phyloP scores from a whole-genome alignment of 1,140 invertebrate species.

The Coenobita brevimanus region DNA sequence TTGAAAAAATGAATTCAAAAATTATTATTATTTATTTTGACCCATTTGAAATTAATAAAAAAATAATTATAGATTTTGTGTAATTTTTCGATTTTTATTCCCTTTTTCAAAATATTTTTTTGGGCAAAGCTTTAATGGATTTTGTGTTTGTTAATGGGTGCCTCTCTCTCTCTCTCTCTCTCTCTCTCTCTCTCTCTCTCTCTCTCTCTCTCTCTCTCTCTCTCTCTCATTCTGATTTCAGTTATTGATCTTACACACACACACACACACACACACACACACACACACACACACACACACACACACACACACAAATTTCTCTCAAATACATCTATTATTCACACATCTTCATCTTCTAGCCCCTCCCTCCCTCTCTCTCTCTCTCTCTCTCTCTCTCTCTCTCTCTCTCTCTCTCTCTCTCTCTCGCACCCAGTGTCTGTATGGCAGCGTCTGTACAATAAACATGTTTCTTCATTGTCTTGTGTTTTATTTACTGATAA shows the following conservation, averaged over 20 bases:
- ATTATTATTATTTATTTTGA: neutral
- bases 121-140: too few relatives aligned
- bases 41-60: neutral
- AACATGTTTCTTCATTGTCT: too few relatives aligned
- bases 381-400: constrained; percentile 28
- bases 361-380: neutral
- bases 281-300: constrained; percentile 27
- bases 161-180: constrained; percentile 7
- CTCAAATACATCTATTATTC: neutral
- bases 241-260: too few relatives aligned
- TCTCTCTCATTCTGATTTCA: constrained; percentile 3
- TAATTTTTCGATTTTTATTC: too few relatives aligned
- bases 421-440: neutral
- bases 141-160: neutral
- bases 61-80: neutral
- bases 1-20: neutral
- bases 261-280: too few relatives aligned
- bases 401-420: constrained; percentile 23
- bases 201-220: neutral
- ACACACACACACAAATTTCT: constrained; percentile 6
- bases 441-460: neutral
- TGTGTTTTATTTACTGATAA: too few relatives aligned
- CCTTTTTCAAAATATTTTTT: too few relatives aligned
- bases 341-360: neutral
- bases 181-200: neutral